Base-by-base conservation (phyloP, 2,888 invertebrate genomes). In the Sesamia inferens region DNA sequence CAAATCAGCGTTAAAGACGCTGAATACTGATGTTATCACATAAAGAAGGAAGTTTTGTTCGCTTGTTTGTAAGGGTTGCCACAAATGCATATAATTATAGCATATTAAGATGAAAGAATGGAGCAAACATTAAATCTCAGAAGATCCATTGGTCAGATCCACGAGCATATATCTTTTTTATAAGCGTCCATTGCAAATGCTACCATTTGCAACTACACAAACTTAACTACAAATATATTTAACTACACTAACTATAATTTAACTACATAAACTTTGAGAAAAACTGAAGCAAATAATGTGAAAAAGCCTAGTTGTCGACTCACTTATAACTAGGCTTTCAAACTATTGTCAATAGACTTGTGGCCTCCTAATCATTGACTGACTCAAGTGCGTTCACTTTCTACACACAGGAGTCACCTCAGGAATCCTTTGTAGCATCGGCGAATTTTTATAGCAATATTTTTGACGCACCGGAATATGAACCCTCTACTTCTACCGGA, bases 11-110 rank as follows among this genome's bases (percentile, higher is more conserved):
- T n/a, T 64, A 77, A 76, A 31, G 31, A 81, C 66, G 71, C 82
- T 82, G 63, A 69, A 78, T 55, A 63, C 58, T 66, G 78, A 79
- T 79, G 58, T 51, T 79, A 79, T 79, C 79, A 44, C 16, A 44
- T 48, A 39, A 64, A 80, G 48, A 81, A 63, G 68, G 66, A 82
- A 71, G 71, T 78, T 78, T 68, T 71, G 79, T 68, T 58, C 39
- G 31, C 51, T 55, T 55, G 58, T 64, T 63, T 57, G 51, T 59
- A 24, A 79, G 82, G 79, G 79, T 51, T 82, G 72, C n/a, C 54
- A 71, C 65, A 31, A 1, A 6, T 31, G 5, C 6, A 31, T 31
- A 3, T n/a, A 14, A 65, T 31, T 31, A 31, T 14, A 1, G 0
- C 3, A 54, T 55, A n/a, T 10, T 31, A 64, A 10, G 19, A 19